Percentiles rank a stretch among this genome's conserved stretches.
phyloP scores from a whole-genome alignment of 1,140 invertebrate genomes.

The Agrypnia vestita region DNA sequence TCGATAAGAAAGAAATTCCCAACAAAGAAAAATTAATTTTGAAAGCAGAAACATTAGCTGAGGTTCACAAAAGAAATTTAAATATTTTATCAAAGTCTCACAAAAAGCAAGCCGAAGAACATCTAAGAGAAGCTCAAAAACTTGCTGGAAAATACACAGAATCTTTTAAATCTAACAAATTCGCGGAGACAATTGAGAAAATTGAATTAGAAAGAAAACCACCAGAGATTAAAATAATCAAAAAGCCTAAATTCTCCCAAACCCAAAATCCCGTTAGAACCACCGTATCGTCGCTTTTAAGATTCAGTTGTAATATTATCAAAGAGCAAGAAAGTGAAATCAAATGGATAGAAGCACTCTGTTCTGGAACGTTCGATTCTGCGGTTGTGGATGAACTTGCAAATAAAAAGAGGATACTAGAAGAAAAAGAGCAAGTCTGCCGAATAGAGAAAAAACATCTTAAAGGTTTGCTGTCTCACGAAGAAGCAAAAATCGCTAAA shows the following conservation, averaged over 20 bases:
- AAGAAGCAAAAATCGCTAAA: conserved; percentile 74
- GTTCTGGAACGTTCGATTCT: conserved; percentile 67
- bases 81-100: conserved; percentile 69
- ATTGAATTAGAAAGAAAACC: conserved; percentile 63
- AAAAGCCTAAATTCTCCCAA: conserved; percentile 56
- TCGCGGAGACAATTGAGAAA: conserved; percentile 62
- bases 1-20: neutral
- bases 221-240: conserved; percentile 8
- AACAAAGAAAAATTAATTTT: neutral
- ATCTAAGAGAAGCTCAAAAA: conserved; percentile 65
- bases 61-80: conserved; percentile 62
- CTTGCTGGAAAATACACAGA: conserved; percentile 57
- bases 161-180: conserved; percentile 64
- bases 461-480: conserved; percentile 72
- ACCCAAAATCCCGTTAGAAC: conserved; percentile 66
- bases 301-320: conserved; percentile 69
- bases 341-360: conserved; percentile 70
- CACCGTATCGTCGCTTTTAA: conserved; percentile 69
- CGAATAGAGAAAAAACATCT: conserved; percentile 74
- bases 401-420: conserved; percentile 67
- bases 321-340: conserved; percentile 71
- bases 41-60: conserved; percentile 16
- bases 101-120: conserved; percentile 67
- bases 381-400: conserved; percentile 67
- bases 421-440: conserved; percentile 69